phyloP scores from a whole-genome alignment of 2,113 vertebrate species.

The Eulacestoma nigropectus region DNA sequence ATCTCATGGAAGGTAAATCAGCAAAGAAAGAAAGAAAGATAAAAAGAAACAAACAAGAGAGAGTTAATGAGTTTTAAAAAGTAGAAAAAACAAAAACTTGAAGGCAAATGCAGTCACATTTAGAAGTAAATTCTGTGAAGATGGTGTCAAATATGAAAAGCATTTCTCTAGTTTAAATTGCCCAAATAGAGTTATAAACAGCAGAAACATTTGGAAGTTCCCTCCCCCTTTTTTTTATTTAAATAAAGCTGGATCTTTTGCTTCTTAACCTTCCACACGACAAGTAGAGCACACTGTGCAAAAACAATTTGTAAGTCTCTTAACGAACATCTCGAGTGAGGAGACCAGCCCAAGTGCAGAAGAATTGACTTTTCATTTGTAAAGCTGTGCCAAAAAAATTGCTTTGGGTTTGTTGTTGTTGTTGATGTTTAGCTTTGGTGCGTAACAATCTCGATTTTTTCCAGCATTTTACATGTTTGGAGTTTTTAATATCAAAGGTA shows the following conservation, averaged over 20 bases:
- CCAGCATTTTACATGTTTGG: slow-evolving; percentile 55
- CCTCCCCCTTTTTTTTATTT: background rate
- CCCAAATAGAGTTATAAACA: slow-evolving; percentile 18
- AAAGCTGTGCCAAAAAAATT: slow-evolving; percentile 47
- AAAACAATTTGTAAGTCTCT: slow-evolving; percentile 33
- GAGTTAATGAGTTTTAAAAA: background rate
- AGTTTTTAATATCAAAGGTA: slow-evolving; percentile 82
- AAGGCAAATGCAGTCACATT: slow-evolving; percentile 30
- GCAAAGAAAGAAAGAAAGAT: slow-evolving; percentile 14
- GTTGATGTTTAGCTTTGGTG: slow-evolving; percentile 37
- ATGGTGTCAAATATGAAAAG: slow-evolving; percentile 52
- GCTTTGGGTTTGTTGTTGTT: background rate
- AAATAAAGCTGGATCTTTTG: background rate
- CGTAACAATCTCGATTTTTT: slow-evolving; percentile 55
- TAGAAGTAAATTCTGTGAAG: slow-evolving; percentile 52
- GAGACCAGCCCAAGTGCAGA: slow-evolving; percentile 29
- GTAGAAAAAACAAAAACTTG: background rate
- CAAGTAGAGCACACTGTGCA: background rate
- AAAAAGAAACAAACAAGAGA: background rate
- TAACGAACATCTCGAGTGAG: slow-evolving; percentile 35
- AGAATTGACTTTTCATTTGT: slow-evolving; percentile 53
- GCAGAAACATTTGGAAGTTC: slow-evolving; percentile 28
- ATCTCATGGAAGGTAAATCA: slow-evolving; percentile 67
- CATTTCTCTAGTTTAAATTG: slow-evolving; percentile 53
- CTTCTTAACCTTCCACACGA: background rate